Base-by-base conservation (phyloP, 2,113 vertebrate species). In the Gavia stellata region DNA sequence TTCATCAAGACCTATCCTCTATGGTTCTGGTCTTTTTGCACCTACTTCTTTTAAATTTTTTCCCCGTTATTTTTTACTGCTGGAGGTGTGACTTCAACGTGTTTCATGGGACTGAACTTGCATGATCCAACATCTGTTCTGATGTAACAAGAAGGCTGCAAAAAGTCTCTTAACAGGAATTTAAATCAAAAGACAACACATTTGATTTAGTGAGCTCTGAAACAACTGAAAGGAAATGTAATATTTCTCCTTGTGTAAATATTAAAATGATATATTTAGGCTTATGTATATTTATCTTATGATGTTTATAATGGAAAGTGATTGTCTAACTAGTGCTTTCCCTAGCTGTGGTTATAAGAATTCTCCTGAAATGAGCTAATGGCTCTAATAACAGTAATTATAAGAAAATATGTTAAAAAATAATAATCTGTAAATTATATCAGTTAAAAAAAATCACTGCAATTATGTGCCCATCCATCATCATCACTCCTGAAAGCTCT, bases 401-500 rank as follows among this genome's bases (percentile, higher is more conserved):
- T 8, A 52, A 78, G 50, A 19, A 49, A 72, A 24, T 36, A 1
- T 19, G 15, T 44, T 74, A 36, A 17, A 49, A 55, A 71, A 50
- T 36, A 16, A 52, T 34, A 15, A 49, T 17, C 34, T 33, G 21
- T 1, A 19, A 33, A 34, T 28, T 17, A 11, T 6, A 7, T 58
- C 17, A 44, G 10, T 20, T 67, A n/a, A 71, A 72, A 50, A 1
- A 6, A 10, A 79, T 1, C 2, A 2, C 24, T 47, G 52, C 17
- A 45, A 28, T n/a, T 29, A 8, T 0, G 0, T 65, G 12, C 7
- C 9, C 5, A 14, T 63, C 17, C 17, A 28, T 83, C 21, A 31
- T 45, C 9, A 29, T 50, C 5, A 10, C 6, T 94, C 17, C 12
- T 71, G 20, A 44, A 77, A 61, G 26, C 40, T 71, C 17, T 89